phyloP scores from a whole-genome alignment of 2,113 vertebrate species.

The Tyto alba region DNA sequence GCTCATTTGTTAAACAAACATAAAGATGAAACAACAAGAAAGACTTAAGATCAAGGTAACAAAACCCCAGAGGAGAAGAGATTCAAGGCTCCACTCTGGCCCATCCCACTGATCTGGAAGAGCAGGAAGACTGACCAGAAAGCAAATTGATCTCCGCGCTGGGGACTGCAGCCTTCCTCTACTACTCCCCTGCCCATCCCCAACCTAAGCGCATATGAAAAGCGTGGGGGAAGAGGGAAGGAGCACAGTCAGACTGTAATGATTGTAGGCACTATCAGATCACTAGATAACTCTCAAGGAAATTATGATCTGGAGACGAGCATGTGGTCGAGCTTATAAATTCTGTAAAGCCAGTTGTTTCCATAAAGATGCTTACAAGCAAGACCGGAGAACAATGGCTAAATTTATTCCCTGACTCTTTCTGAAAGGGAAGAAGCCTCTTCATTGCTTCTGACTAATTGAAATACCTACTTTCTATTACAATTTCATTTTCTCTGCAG shows the following conservation, averaged over 20 bases:
- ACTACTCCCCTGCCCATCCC: neutral
- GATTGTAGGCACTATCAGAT: neutral
- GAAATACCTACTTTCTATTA: neutral
- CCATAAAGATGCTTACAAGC: neutral
- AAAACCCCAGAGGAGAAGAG: neutral
- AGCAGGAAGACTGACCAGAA: constrained; percentile 15
- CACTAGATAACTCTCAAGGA: constrained; percentile 5
- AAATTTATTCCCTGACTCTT: neutral
- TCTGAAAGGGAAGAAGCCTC: constrained; percentile 19
- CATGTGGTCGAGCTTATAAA: neutral
- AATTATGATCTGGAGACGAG: neutral
- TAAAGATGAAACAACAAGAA: neutral
- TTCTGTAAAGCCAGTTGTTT: neutral
- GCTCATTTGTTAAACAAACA: constrained; percentile 51
- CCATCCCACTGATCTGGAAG: neutral
- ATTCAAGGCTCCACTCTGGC: neutral
- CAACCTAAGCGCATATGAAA: neutral
- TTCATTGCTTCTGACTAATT: neutral
- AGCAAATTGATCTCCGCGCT: neutral
- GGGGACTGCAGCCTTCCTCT: neutral
- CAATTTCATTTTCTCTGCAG: neutral
- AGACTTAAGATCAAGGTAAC: neutral
- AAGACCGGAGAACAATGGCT: neutral
- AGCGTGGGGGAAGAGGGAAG: neutral
- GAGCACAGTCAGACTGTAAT: neutral